These are phyloP conservation scores for Calameuta idolon DNA, from an alignment of 2,888 invertebrate species.

Conservation along the genomic window DNA sequence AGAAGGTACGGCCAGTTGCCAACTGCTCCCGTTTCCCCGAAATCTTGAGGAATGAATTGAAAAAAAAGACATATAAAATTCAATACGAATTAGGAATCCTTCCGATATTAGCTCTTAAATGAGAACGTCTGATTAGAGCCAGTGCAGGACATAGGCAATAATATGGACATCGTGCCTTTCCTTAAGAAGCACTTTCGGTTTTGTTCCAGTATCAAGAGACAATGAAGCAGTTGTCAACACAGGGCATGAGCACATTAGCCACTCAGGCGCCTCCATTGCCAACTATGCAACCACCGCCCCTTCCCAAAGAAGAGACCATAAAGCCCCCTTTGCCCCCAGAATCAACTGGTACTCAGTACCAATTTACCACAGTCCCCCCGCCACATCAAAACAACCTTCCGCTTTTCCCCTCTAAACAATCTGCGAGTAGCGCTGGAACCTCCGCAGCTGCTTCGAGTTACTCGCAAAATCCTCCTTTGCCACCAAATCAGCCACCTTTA, in stretches of 20 bases:
- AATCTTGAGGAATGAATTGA: neutral
- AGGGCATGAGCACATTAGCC: constrained; percentile 47
- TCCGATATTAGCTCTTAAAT: neutral
- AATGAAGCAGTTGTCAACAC: constrained; percentile 61
- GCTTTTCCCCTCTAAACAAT: constrained; percentile 51
- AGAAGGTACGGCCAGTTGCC: constrained; percentile 70
- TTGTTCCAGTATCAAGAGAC: constrained; percentile 70
- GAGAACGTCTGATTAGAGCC: neutral
- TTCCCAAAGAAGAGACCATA: constrained; percentile 60
- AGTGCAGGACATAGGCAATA: neutral
- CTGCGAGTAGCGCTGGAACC: constrained; percentile 32
- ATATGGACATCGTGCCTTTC: neutral
- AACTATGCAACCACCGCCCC: constrained; percentile 54
- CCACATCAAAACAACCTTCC: constrained; percentile 61
- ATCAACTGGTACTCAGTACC: constrained; percentile 62
- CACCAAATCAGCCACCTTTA: constrained; percentile 57
- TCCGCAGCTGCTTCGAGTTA: constrained; percentile 42
- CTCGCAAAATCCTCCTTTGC: constrained; percentile 55
- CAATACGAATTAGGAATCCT: neutral
- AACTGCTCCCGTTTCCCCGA: neutral
- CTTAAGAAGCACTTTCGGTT: constrained; percentile 25
- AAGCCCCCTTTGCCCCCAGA: constrained; percentile 69
- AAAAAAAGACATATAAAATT: neutral
- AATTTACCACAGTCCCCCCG: constrained; percentile 52
- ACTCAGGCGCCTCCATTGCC: constrained; percentile 59